Evolutionary conservation across 2,888 invertebrate species (phyloP), one percentile per base, ranked within the genome.

Genomic region (Chydorus sphaericus): DNA sequence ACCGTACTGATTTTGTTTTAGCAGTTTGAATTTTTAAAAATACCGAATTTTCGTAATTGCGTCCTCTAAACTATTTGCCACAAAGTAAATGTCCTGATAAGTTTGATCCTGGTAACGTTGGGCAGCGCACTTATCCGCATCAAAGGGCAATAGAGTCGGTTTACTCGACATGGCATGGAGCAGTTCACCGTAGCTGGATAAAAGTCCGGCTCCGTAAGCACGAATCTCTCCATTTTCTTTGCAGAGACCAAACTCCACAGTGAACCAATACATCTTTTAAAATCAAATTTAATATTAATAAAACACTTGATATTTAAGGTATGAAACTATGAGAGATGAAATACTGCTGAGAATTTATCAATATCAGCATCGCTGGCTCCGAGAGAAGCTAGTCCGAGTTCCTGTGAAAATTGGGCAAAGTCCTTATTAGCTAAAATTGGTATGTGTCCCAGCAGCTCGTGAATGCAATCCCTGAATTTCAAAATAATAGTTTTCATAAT

Each of bases 321-420:
- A 8, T 29, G 30, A 30, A 54, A 28, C 38, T 60, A n/a, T n/a
- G n/a, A n/a, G n/a, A n/a, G n/a, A 48, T 63, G 79, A 4, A 82
- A 82, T 80, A 94, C 97, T 65, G 98, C 97, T 59, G 98, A 94
- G 61, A 99, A 80, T 74, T 97, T 96, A 75, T 96, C 92, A 65
- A 99, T 91, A 77, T 94, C 93, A 58, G 90, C 80, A 69, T 99
- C 98, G 18, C 93, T 88, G 57, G 97, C 97, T 55, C 97, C 98
- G 59, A 99, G 81, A 26, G 96, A 97, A 30, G 96, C 97, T 59
- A 99, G 77, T 59, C 98, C 98, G 65, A 99, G 91, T 75, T 99
- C 98, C 74, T 98, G 98, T 8, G 96, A 97, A 76, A 99, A 99
- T 71, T 96, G 93, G 29, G 98, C 98, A 71, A 99, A 99, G 68